A percentile compares a stretch with the other conserved stretches of the same genome.
These are phyloP conservation scores for Penelope pileata DNA, from an alignment of 2,113 vertebrate species.

Conservation along the genomic window DNA sequence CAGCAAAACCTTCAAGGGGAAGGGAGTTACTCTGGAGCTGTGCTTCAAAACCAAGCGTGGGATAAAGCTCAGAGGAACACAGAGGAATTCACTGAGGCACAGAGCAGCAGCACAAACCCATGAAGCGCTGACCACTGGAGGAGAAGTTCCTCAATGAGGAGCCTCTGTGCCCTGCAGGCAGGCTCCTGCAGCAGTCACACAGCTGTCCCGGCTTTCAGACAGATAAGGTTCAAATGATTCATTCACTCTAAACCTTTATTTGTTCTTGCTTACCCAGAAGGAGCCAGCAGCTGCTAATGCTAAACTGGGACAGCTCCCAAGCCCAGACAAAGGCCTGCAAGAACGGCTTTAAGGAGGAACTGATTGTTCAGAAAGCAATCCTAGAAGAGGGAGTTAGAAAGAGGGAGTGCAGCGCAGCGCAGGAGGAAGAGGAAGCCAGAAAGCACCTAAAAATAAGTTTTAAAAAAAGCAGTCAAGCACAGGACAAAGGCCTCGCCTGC, in stretches of 20 bases:
- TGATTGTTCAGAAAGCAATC: conserved; percentile 8
- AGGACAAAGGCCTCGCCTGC: not conserved
- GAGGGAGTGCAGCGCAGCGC: not conserved
- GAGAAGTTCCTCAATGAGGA: not conserved
- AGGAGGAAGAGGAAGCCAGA: conserved; percentile 66
- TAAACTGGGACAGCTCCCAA: conserved; percentile 28
- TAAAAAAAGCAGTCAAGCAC: conserved; percentile 31
- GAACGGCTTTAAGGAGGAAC: conserved; percentile 43
- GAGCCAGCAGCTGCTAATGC: conserved; percentile 48
- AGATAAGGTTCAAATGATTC: conserved; percentile 54
- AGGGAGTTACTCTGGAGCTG: accelerated
- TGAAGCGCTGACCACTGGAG: accelerated
- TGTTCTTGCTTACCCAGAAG: conserved; percentile 32
- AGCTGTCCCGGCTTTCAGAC: conserved; percentile 13
- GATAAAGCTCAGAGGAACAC: not conserved
- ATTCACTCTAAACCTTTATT: conserved; percentile 35
- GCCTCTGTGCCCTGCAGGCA: not conserved
- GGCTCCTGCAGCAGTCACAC: not conserved
- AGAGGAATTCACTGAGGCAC: accelerated
- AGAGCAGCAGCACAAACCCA: not conserved
- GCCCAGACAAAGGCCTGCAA: conserved; percentile 17
- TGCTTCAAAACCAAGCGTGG: accelerated
- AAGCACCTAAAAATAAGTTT: conserved; percentile 65
- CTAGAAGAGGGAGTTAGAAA: conserved; percentile 48
- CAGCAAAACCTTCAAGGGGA: not conserved